These are phyloP conservation scores for Karalla daura DNA, from an alignment of 2,797 vertebrate genomes.

Conservation along the genomic window DNA sequence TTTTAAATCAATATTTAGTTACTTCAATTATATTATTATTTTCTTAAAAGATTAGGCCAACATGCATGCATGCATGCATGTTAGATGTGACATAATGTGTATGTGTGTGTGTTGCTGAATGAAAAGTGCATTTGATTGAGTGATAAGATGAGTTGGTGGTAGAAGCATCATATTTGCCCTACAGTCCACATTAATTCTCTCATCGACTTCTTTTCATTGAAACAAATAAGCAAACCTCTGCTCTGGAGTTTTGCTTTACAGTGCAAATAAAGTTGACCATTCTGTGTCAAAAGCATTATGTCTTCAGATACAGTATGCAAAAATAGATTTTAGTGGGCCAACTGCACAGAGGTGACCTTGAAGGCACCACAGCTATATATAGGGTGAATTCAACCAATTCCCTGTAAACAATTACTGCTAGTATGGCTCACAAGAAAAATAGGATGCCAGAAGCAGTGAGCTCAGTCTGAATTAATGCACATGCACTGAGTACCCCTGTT, in stretches of 20 bases:
- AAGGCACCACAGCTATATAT: slow-evolving; percentile 1
- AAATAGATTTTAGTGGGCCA: neutral
- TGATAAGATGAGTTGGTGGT: too few species aligned
- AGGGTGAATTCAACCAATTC: neutral
- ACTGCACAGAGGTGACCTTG: neutral
- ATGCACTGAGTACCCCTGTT: slow-evolving; percentile 36
- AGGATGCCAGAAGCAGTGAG: slow-evolving; percentile 15
- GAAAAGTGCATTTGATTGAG: too few species aligned
- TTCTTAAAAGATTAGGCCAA: too few species aligned
- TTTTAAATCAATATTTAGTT: too few species aligned
- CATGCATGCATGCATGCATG: too few species aligned
- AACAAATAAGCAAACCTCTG: neutral
- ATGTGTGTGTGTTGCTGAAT: too few species aligned
- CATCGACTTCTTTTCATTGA: neutral
- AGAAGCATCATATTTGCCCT: neutral
- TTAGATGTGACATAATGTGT: too few species aligned
- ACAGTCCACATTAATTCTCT: neutral
- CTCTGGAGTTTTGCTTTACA: neutral
- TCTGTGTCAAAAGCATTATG: neutral
- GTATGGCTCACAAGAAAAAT: slow-evolving; percentile 2
- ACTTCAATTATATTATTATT: too few species aligned
- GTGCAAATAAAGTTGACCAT: neutral
- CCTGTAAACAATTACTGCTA: slow-evolving; percentile 7
- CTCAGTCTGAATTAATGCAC: slow-evolving; percentile 33
- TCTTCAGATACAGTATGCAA: neutral